phyloP scores from a whole-genome alignment of 1,140 invertebrate species.

The Calosoma granatense region DNA sequence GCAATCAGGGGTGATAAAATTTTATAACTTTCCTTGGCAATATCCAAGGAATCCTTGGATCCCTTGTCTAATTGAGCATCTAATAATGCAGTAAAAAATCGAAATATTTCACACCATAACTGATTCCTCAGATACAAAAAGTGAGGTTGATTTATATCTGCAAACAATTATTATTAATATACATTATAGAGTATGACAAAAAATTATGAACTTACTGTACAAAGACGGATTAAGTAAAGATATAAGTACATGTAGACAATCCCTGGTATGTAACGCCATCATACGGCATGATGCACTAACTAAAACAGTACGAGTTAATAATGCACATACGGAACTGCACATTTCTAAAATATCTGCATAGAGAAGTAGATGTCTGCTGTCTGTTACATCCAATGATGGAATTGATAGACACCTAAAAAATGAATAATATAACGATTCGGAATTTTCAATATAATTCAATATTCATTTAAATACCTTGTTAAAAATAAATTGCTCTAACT shows the following conservation, averaged over 20 bases:
- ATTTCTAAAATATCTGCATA: slow-evolving; percentile 41
- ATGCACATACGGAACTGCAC: slow-evolving; percentile 36
- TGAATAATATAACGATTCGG: too few relatives aligned
- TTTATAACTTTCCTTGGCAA: slow-evolving; percentile 26
- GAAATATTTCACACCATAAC: slow-evolving; percentile 38
- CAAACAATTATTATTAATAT: slow-evolving; percentile 18
- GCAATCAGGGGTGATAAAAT: slow-evolving; percentile 31
- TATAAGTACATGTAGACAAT: slow-evolving; percentile 36
- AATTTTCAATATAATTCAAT: slow-evolving; percentile 7
- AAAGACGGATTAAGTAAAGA: slow-evolving; percentile 35
- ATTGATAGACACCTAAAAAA: slow-evolving; percentile 30
- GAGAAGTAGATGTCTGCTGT: slow-evolving; percentile 29
- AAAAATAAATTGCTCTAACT: too few relatives aligned
- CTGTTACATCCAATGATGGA: slow-evolving; percentile 28
- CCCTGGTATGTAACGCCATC: slow-evolving; percentile 35
- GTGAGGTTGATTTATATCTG: slow-evolving; percentile 29
- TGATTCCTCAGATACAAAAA: slow-evolving; percentile 35
- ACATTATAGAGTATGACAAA: background rate
- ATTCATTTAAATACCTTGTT: background rate
- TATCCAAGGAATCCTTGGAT: background rate
- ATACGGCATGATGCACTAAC: slow-evolving; percentile 32
- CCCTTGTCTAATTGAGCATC: slow-evolving; percentile 17
- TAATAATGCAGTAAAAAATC: slow-evolving; percentile 35
- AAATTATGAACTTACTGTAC: slow-evolving; percentile 35
- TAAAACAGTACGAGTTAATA: slow-evolving; percentile 35